Evolutionary conservation across 2,113 vertebrate genomes (phyloP).

Genomic region (Piaya cayana): DNA sequence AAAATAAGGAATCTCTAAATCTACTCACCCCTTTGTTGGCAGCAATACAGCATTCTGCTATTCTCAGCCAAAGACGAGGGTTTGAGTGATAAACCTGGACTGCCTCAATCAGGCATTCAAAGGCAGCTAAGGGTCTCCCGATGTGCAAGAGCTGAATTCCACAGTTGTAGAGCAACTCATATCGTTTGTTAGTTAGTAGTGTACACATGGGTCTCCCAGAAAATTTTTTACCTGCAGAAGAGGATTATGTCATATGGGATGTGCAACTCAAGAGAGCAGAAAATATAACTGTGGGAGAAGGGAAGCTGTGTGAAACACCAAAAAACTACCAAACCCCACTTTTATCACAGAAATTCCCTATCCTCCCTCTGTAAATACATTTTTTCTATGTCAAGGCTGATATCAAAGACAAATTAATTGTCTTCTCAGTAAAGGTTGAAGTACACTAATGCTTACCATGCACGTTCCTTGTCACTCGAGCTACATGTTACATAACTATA

Average conservation of each 20-base stretch:
- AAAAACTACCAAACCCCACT: not conserved
- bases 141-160: constrained; percentile 96
- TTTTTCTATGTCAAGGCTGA: not conserved
- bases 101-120: constrained; percentile 96
- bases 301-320: not conserved
- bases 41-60: constrained; percentile 97
- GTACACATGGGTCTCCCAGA: constrained; percentile 96
- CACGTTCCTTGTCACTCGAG: not conserved
- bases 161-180: constrained; percentile 96
- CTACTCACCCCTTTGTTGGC: constrained; percentile 93
- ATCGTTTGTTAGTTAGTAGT: constrained; percentile 91
- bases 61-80: constrained; percentile 92
- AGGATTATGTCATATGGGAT: not conserved
- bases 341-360: not conserved
- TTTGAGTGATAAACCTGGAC: constrained; percentile 98
- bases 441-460: not conserved
- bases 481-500: not conserved
- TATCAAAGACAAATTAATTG: not conserved
- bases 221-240: constrained; percentile 87
- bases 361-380: not conserved
- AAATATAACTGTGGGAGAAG: not conserved
- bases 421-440: not conserved
- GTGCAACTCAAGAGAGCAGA: not conserved
- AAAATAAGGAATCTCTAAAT: not conserved
- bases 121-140: constrained; percentile 92